phyloP scores from a whole-genome alignment of 2,113 vertebrate genomes.

The Catharus minimus region DNA sequence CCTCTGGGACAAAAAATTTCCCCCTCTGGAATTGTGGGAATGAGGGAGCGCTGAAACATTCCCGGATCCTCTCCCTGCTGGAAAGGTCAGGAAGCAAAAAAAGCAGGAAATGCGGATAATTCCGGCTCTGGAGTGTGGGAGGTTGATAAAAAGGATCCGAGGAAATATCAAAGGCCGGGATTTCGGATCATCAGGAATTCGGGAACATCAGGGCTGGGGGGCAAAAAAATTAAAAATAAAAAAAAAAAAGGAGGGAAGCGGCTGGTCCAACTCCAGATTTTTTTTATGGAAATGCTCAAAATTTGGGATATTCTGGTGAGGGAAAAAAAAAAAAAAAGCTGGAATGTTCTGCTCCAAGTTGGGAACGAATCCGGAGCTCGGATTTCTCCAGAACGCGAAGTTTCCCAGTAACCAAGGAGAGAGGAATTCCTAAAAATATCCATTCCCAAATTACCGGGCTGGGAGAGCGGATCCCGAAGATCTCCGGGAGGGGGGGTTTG shows the following conservation, averaged over 20 bases:
- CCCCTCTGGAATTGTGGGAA: neutral
- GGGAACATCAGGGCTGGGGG: neutral
- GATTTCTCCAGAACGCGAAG: neutral
- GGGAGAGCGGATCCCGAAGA: neutral
- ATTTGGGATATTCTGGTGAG: neutral
- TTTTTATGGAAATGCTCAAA: neutral
- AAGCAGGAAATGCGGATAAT: neutral
- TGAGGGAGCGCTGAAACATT: neutral
- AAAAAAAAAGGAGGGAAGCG: neutral
- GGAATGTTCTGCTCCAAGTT: neutral
- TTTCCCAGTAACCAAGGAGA: neutral
- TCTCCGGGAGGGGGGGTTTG: neutral
- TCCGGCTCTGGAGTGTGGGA: neutral
- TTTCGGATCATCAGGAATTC: neutral
- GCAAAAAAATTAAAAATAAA: neutral
- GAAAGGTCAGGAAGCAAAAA: neutral
- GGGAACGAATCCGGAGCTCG: neutral
- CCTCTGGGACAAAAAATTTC: neutral
- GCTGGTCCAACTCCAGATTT: neutral
- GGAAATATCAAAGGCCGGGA: neutral
- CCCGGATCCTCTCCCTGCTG: neutral
- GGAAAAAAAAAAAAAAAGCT: neutral
- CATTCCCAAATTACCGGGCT: neutral
- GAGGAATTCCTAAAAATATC: neutral
- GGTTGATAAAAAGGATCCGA: neutral